Conservation (phyloP, 2,113 vertebrate species). For the Alligator mississippiensis region DNA sequence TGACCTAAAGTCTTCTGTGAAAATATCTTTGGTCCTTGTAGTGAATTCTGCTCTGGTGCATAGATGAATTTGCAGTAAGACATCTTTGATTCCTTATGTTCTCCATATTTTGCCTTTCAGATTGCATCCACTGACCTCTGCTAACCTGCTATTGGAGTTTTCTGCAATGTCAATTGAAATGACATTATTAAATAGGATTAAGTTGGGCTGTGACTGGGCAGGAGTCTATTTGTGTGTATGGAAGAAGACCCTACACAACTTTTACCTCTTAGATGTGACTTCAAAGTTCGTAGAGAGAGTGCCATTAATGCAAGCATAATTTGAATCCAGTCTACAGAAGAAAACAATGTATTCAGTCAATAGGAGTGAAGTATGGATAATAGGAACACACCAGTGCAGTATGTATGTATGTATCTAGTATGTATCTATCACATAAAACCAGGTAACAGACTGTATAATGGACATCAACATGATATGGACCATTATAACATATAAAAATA, state of each 20-base stretch:
- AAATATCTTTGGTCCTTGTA: not conserved
- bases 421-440: not conserved
- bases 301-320: not conserved
- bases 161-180: not conserved
- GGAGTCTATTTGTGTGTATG: not conserved
- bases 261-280: not conserved
- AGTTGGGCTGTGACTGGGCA: not conserved
- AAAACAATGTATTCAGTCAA: not conserved
- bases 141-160: not conserved
- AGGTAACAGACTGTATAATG: not conserved
- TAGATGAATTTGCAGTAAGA: not conserved
- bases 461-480: not conserved
- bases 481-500: not conserved
- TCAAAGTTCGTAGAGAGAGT: not conserved
- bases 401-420: too few species aligned
- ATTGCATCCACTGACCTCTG: slow-evolving; percentile 7
- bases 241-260: not conserved
- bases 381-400: not conserved
- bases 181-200: not conserved
- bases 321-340: not conserved
- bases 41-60: not conserved
- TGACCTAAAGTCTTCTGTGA: not conserved
- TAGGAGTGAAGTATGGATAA: not conserved
- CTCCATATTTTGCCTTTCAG: not conserved
- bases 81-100: not conserved